phyloP scores from a whole-genome alignment of 2,888 invertebrate genomes.

The Orthosia gothica region DNA sequence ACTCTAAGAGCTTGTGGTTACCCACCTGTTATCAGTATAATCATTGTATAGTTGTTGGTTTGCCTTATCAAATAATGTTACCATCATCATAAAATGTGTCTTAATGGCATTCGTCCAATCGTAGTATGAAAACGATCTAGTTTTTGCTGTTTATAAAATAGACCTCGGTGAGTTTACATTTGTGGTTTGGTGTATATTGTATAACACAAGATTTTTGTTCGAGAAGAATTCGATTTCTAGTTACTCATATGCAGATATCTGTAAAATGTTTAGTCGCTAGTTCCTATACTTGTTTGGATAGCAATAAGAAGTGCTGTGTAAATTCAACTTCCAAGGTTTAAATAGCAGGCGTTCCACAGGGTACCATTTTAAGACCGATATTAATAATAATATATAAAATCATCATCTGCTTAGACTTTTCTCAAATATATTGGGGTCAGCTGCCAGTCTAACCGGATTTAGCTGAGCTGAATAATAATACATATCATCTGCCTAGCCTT shows the following conservation, averaged over 20 bases:
- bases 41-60: constrained; percentile 20
- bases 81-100: constrained; percentile 5
- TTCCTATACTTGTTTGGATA: background rate
- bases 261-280: background rate
- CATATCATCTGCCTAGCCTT: no score
- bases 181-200: background rate
- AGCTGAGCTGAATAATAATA: no score
- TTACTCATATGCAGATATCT: background rate
- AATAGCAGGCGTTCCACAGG: constrained; percentile 14
- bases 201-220: background rate
- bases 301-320: constrained; percentile 1
- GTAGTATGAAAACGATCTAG: background rate
- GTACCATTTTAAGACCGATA: background rate
- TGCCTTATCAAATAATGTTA: constrained; percentile 38
- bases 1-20: no score
- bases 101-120: background rate
- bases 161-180: background rate
- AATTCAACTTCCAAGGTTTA: background rate
- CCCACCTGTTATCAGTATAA: constrained; percentile 30
- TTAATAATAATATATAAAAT: background rate
- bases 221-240: background rate
- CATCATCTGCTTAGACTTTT: no score
- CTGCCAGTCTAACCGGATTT: no score
- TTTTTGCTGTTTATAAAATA: background rate
- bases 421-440: no score